phyloP scores from a whole-genome alignment of 2,113 vertebrate genomes.

The Phoxinus phoxinus region DNA sequence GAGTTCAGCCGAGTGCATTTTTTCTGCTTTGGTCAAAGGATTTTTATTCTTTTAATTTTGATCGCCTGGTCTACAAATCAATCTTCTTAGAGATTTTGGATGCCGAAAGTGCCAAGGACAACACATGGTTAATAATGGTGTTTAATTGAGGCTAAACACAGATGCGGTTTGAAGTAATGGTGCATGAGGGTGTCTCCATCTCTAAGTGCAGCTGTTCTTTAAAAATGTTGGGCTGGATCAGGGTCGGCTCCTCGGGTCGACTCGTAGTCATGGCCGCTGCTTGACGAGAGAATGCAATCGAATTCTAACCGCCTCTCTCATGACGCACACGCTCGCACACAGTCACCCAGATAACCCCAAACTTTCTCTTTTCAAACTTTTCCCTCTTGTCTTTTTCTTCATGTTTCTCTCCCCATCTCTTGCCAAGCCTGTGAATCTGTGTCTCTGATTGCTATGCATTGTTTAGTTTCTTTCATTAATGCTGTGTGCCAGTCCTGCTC shows the following conservation, averaged over 20 bases:
- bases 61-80: neutral
- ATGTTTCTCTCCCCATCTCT: conserved; percentile 40
- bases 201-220: conserved; percentile 37
- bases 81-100: neutral
- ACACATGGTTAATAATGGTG: conserved; percentile 16
- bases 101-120: conserved; percentile 18
- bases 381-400: conserved; percentile 32
- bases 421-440: conserved; percentile 62
- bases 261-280: conserved; percentile 18
- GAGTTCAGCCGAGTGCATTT: neutral
- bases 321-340: conserved; percentile 15
- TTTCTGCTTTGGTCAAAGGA: neutral
- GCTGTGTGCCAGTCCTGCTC: conserved; percentile 88
- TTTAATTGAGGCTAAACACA: conserved; percentile 43
- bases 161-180: conserved; percentile 51
- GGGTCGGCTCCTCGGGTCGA: conserved; percentile 40
- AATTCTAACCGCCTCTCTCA: conserved; percentile 30
- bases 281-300: conserved; percentile 40
- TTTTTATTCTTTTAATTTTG: neutral
- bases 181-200: conserved; percentile 35
- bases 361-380: conserved; percentile 67
- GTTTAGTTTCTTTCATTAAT: conserved; percentile 98
- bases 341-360: conserved; percentile 59
- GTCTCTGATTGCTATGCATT: conserved; percentile 90
- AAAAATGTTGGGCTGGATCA: conserved; percentile 38